Conservation (phyloP, 2,888 invertebrate species). For the Papilio elwesi region DNA sequence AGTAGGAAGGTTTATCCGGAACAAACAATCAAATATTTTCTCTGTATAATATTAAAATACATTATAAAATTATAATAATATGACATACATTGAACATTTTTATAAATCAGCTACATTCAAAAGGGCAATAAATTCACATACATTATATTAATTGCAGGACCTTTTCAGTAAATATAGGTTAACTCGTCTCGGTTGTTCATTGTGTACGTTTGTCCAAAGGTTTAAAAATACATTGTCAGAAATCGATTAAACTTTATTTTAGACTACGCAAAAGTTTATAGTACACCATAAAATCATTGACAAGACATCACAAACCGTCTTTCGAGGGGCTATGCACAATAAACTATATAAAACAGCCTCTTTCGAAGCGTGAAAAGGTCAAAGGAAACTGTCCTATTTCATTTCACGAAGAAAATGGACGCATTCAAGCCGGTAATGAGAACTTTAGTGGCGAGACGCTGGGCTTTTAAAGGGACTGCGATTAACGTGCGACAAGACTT, state of each 20-base stretch:
- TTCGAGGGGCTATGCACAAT: conserved; percentile 13
- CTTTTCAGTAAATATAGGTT: too few relatives aligned
- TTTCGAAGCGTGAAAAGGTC: conserved; percentile 66
- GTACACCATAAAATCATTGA: conserved; percentile 13
- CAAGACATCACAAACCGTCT: conserved; percentile 23
- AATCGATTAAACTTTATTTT: neutral
- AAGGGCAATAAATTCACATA: too few relatives aligned
- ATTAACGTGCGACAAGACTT: conserved; percentile 12
- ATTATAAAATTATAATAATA: too few relatives aligned
- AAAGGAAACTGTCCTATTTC: conserved; percentile 66
- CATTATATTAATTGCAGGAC: too few relatives aligned
- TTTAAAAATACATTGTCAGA: neutral
- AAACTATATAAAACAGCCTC: conserved; percentile 41
- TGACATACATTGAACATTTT: too few relatives aligned
- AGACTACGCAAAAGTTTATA: neutral
- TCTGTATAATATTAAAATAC: too few relatives aligned
- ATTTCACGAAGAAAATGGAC: conserved; percentile 68
- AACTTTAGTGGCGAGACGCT: conserved; percentile 48
- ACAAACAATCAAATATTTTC: too few relatives aligned
- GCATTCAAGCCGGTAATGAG: conserved; percentile 76
- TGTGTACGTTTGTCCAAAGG: too few relatives aligned
- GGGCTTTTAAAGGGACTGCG: neutral
- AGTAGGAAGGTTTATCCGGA: too few relatives aligned
- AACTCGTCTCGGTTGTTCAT: too few relatives aligned
- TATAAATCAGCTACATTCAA: too few relatives aligned